Evolutionary conservation across 2,797 vertebrate genomes (phyloP), one percentile per base, ranked within the genome.

Genomic region (Xenops minutus): DNA sequence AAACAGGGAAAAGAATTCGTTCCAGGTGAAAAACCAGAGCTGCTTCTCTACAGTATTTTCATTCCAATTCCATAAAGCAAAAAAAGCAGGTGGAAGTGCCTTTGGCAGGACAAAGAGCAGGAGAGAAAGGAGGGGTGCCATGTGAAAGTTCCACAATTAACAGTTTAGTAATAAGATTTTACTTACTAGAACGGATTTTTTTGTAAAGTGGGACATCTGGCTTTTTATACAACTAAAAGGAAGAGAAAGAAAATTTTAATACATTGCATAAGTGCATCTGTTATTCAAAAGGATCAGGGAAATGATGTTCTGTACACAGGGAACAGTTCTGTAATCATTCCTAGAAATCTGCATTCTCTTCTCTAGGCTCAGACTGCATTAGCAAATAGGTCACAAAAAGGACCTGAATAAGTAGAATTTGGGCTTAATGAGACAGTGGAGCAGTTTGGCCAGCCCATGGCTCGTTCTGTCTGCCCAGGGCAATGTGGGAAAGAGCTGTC

Each of bases 141-240:
- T 3, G 59, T 3, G 72, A 58, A 92, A 83, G 52, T 43, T 32
- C 54, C 76, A 68, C 58, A 64, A 23, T 34, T 32, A 62, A 41
- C 9, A 46, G 8, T 62, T 74, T 22, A 95, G 18, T 17, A 89
- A 48, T 19, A 54, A 79, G 87, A 85, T 81, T 76, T 95, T 96
- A 98, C 98, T 98, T 96, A 98, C 98, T 98, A 63, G 98, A 98
- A 94, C 98, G 98, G 48, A 98, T 98, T 95, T 98, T 98, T 97
- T 98, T 98, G 94, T 98, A 98, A 24, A 98, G 97, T 14, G 98
- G 98, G 74, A 98, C 98, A 92, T 98, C 98, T 92, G 98, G 98
- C 95, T 98, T 98, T 96, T 98, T 98, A 91, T 98, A 98, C 43
- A 98, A 78, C 98, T 98, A 75, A 83, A 97, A 97, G 74, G 73